These are phyloP conservation scores for Hydrocynus forskahlii DNA, from an alignment of 2,797 vertebrate species.

Conservation along the genomic window DNA sequence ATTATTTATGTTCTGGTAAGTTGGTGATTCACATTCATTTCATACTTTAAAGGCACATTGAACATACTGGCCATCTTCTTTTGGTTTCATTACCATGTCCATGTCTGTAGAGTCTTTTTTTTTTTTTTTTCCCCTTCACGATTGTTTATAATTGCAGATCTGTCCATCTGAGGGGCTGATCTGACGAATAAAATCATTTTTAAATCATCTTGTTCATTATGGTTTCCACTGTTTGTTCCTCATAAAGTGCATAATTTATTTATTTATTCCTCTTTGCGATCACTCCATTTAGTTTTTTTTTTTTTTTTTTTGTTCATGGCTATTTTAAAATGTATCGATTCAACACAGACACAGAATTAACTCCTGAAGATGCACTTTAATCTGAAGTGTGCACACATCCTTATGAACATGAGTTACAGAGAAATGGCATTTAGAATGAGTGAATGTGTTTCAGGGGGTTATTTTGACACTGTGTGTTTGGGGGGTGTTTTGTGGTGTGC, in stretches of 20 bases:
- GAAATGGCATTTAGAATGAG: neutral
- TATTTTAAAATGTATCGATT: too few relatives aligned
- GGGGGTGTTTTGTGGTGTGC: neutral
- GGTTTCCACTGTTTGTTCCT: constrained; percentile 24
- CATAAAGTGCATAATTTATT: neutral
- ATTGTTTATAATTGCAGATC: constrained; percentile 59
- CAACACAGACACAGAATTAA: too few relatives aligned
- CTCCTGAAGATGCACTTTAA: constrained; percentile 5
- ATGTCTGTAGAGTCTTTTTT: constrained; percentile 71
- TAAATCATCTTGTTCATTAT: constrained; percentile 68
- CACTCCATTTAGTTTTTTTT: neutral
- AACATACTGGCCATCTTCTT: constrained; percentile 63
- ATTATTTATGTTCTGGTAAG: constrained; percentile 69
- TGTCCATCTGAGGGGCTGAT: constrained; percentile 67
- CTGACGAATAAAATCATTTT: constrained; percentile 79
- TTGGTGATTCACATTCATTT: constrained; percentile 73
- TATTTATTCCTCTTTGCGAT: neutral
- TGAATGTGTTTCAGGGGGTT: neutral
- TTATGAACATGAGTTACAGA: neutral
- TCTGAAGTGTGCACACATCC: constrained; percentile 6
- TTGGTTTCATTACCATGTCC: constrained; percentile 64
- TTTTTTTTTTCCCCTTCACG: constrained; percentile 47
- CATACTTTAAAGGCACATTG: constrained; percentile 63
- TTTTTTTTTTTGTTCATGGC: too few relatives aligned
- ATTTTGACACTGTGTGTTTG: neutral